Percentiles rank a stretch among this genome's conserved stretches.
These are phyloP conservation scores for Pseudomyrmex flavicornis DNA, from an alignment of 1,140 invertebrate species.

Conservation along the genomic window DNA sequence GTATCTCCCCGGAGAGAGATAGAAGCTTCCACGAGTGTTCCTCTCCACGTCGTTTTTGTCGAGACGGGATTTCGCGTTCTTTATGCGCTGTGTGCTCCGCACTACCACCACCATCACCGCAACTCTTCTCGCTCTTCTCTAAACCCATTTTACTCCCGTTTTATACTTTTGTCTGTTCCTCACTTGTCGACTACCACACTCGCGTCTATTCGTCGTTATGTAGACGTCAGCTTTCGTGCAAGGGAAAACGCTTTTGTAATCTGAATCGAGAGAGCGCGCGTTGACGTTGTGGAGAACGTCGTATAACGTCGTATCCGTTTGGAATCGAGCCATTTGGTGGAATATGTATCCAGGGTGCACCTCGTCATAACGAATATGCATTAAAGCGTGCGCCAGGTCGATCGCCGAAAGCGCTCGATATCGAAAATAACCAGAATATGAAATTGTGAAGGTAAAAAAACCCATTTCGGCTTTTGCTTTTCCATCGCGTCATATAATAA, in stretches of 20 bases:
- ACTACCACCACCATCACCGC: not conserved
- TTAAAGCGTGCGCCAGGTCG: not conserved
- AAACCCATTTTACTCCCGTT: slow-evolving; percentile 55
- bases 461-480: not conserved
- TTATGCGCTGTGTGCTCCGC: slow-evolving; percentile 40
- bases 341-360: slow-evolving; percentile 3
- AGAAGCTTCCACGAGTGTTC: slow-evolving; percentile 47
- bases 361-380: slow-evolving; percentile 30
- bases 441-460: not conserved
- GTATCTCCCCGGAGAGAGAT: slow-evolving; percentile 40
- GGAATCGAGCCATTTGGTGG: slow-evolving; percentile 34
- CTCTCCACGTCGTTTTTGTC: slow-evolving; percentile 37
- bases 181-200: slow-evolving; percentile 39
- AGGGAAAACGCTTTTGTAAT: slow-evolving; percentile 54
- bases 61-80: slow-evolving; percentile 49
- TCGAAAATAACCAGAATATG: not conserved
- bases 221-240: slow-evolving; percentile 30
- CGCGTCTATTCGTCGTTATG: slow-evolving; percentile 34
- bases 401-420: not conserved
- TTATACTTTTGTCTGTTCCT: slow-evolving; percentile 59
- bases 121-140: not conserved
- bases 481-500: not conserved
- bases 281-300: slow-evolving; percentile 39
- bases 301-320: slow-evolving; percentile 20
- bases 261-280: slow-evolving; percentile 35